Evolutionary conservation across 2,113 vertebrate genomes (phyloP).

Genomic region (Rhinolophus ferrumequinum): DNA sequence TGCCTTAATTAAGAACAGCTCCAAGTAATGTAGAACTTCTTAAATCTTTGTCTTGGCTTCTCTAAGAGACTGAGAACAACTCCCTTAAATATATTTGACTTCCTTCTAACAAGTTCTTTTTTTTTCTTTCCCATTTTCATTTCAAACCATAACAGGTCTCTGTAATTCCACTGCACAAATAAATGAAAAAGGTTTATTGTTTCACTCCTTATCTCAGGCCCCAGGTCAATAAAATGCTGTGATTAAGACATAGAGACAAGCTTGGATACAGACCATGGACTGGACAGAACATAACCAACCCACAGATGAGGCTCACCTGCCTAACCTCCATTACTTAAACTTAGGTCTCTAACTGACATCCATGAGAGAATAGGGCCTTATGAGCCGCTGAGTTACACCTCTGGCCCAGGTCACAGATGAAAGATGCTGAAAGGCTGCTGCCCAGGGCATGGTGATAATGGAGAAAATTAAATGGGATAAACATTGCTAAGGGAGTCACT

Average conservation of each 20-base stretch:
- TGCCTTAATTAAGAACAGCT: not conserved
- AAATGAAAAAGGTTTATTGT: not conserved
- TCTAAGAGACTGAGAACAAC: not conserved
- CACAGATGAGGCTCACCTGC: not conserved
- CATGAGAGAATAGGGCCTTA: not conserved
- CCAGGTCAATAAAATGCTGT: conserved; percentile 3
- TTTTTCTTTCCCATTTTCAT: not conserved
- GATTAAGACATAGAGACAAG: not conserved
- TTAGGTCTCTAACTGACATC: not conserved
- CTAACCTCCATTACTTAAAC: not conserved
- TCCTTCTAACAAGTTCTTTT: not conserved
- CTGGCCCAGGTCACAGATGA: not conserved
- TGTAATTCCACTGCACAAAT: not conserved
- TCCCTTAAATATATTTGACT: not conserved
- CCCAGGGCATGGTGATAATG: not conserved
- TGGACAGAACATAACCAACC: not conserved
- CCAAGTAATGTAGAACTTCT: not conserved
- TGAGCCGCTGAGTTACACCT: not conserved
- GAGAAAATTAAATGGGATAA: not conserved
- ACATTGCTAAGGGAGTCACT: no score
- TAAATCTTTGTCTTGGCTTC: not conserved
- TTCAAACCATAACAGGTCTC: not conserved
- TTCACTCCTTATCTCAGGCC: not conserved
- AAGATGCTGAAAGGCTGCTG: not conserved
- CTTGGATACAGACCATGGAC: not conserved